Base-by-base conservation (phyloP, 2,888 invertebrate genomes). In the Coenonympha glycerion region DNA sequence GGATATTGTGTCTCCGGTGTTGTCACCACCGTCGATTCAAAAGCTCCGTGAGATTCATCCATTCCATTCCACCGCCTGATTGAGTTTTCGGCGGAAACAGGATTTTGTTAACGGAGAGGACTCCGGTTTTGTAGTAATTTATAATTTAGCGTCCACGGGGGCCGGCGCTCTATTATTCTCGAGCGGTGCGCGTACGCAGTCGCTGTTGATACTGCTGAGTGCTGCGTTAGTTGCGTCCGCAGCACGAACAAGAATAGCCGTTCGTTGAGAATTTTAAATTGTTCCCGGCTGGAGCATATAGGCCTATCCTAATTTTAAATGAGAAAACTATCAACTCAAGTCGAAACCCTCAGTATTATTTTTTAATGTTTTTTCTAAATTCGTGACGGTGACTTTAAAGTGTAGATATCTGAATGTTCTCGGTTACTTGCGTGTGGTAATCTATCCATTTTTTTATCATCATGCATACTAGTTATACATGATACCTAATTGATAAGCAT, bases 161-260 rank as follows among this genome's bases (percentile, higher is more conserved):
- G 67, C 70, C 71, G 73, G 68, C 66, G 44, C 41, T 70, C 72
- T 70, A 72, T 77, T 78, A 75, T 73, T 71, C 73, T 76, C 62
- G 70, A 70, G 68, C 71, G 76, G 61, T 76, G 83, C 79, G 85
- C 81, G 82, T 74, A 75, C 75, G 75, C 74, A 80, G 68, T 9
- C 39, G 39, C 24, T 24, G 39, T 13, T 13, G 4, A n/a, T 3
- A 5, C 13, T 63, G 64, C 71, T 73, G 72, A 73, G 74, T 63
- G 64, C 71, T 73, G 72, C 73, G 74, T 80, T 79, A 87, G 87
- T 87, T 79, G 81, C 73, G 78, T 76, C 73, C 73, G 73, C 68
- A 81, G 68, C 79, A 76, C 78, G 76, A 75, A 62, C 82, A 78
- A 75, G 85, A 79, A 82, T 79, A 83, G 85, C 79, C 86, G 85